Conservation (phyloP, 1,140 invertebrate species). For the Apis dorsata region DNA sequence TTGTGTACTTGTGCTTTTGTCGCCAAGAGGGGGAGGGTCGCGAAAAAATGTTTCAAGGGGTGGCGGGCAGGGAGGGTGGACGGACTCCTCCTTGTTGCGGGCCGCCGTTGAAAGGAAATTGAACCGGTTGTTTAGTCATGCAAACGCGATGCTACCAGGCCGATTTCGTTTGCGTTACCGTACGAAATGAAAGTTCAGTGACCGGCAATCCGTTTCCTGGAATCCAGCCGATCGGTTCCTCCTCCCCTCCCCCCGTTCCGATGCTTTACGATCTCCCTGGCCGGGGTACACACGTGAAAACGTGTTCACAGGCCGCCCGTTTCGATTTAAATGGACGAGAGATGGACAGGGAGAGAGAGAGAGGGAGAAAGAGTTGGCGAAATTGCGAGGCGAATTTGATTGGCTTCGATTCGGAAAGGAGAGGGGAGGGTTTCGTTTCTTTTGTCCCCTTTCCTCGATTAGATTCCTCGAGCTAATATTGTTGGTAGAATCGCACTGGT, state of each 20-base stretch:
- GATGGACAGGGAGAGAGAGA: neutral
- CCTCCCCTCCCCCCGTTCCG: neutral
- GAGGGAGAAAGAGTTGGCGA: neutral
- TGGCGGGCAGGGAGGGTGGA: neutral
- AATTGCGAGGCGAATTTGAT: slow-evolving; percentile 19
- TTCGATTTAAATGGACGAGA: slow-evolving; percentile 25
- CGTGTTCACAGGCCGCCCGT: neutral
- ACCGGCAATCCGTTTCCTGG: slow-evolving; percentile 39
- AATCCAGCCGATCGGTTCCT: slow-evolving; percentile 37
- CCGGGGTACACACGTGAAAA: neutral
- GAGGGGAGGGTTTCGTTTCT: neutral
- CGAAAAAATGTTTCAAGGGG: slow-evolving; percentile 27
- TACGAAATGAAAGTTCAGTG: slow-evolving; percentile 53
- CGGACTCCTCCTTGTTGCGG: slow-evolving; percentile 39
- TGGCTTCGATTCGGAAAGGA: neutral
- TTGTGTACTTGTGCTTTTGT: slow-evolving; percentile 18
- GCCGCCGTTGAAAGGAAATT: slow-evolving; percentile 42
- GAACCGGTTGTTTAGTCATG: slow-evolving; percentile 51
- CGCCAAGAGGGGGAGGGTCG: neutral
- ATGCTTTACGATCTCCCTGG: slow-evolving; percentile 35
- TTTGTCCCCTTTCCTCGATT: neutral
- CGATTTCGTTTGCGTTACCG: slow-evolving; percentile 54
- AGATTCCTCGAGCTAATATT: no score
- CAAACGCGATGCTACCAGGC: slow-evolving; percentile 53
- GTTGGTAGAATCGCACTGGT: no score